These are phyloP conservation scores for Thalpophila matura DNA, from an alignment of 2,888 invertebrate species.

Conservation along the genomic window DNA sequence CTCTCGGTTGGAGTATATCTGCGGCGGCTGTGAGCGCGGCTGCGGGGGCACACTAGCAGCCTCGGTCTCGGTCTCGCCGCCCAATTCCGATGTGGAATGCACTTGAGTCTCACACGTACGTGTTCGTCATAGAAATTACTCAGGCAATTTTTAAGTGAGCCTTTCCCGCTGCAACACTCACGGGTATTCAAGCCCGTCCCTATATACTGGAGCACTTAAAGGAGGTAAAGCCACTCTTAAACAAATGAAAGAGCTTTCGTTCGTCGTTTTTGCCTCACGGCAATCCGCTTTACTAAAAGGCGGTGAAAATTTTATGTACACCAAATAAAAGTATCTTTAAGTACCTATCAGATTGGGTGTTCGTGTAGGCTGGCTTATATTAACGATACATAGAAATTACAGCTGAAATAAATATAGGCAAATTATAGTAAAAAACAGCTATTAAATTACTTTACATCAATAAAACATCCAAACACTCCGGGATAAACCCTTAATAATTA, in stretches of 20 bases:
- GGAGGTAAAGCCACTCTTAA: conserved; percentile 86
- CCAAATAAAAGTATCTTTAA: conserved; percentile 73
- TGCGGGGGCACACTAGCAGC: conserved; percentile 23
- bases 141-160: conserved; percentile 88
- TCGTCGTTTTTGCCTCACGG: conserved; percentile 78
- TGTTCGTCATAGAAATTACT: conserved; percentile 89
- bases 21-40: conserved; percentile 54
- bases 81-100: conserved; percentile 81
- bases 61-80: conserved; percentile 63
- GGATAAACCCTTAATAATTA: conserved; percentile 8
- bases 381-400: conserved; percentile 1
- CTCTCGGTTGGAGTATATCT: conserved; percentile 74
- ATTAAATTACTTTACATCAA: too few relatives aligned
- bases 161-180: conserved; percentile 86
- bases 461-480: not conserved
- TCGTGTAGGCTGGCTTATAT: conserved; percentile 31
- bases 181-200: conserved; percentile 82
- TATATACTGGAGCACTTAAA: conserved; percentile 86
- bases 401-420: conserved; percentile 1
- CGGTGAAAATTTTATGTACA: conserved; percentile 85
- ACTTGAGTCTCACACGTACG: conserved; percentile 79
- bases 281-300: conserved; percentile 86
- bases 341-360: conserved; percentile 62
- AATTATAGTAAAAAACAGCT: not conserved
- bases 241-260: conserved; percentile 88